Evolutionary conservation across 2,797 vertebrate genomes (phyloP).

Genomic region (Squalus acanthias): DNA sequence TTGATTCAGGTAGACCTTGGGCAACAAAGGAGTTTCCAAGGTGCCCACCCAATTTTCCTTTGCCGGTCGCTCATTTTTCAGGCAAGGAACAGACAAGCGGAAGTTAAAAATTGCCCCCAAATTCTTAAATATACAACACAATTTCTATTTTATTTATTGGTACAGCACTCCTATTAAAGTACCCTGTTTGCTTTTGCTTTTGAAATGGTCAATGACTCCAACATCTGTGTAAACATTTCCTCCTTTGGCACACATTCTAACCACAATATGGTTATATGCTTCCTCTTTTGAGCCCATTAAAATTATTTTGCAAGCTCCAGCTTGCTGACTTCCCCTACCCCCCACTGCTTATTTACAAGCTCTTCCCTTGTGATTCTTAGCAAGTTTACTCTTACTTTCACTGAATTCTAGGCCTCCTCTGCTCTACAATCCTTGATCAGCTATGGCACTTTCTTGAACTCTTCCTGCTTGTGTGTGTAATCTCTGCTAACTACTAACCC

Average conservation of each 20-base stretch:
- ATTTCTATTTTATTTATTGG: slow-evolving; percentile 7
- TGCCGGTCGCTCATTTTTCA: neutral
- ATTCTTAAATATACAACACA: neutral
- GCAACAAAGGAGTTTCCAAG: neutral
- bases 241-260: neutral
- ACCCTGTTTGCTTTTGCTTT: neutral
- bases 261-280: neutral
- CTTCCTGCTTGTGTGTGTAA: neutral
- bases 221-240: slow-evolving; percentile 27
- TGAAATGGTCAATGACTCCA: slow-evolving; percentile 15
- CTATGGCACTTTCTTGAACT: neutral
- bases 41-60: too few species aligned
- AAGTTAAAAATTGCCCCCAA: neutral
- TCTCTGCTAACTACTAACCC: neutral
- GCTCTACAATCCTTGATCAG: neutral
- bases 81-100: neutral
- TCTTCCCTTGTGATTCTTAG: neutral
- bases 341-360: neutral
- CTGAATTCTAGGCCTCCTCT: neutral
- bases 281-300: slow-evolving; percentile 14
- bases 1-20: neutral
- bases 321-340: neutral
- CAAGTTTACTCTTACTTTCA: neutral
- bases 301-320: neutral
- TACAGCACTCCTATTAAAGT: neutral